Conservation (phyloP, 1,140 invertebrate genomes). For the Telenomus remus region DNA sequence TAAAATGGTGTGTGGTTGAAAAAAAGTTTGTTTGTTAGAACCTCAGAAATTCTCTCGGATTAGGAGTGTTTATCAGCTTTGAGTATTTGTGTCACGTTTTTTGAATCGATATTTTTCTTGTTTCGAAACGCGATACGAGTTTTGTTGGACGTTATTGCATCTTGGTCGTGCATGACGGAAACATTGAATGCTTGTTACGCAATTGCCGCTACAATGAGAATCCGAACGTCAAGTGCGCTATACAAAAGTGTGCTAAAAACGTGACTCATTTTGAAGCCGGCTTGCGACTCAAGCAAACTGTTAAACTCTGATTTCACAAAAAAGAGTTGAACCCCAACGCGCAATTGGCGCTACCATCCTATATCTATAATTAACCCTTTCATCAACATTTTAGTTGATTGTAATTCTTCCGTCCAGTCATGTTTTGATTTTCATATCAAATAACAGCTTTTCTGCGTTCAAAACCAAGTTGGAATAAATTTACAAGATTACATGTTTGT, state of each 20-base stretch:
- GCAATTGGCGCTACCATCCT: conserved; percentile 9
- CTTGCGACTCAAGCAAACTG: conserved; percentile 36
- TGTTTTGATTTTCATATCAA: too few relatives aligned
- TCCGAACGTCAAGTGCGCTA: conserved; percentile 36
- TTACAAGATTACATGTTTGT: too few relatives aligned
- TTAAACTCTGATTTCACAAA: conserved; percentile 27
- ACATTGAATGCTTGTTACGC: conserved; percentile 40
- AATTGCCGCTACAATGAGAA: conserved; percentile 29
- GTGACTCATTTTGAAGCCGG: conserved; percentile 27
- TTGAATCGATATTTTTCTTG: conserved; percentile 10
- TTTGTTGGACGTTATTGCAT: conserved; percentile 26
- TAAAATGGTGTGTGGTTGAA: too few relatives aligned
- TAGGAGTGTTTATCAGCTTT: background rate
- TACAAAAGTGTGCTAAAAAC: conserved; percentile 25
- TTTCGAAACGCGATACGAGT: conserved; percentile 14
- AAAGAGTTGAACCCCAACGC: too few relatives aligned
- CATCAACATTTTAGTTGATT: too few relatives aligned
- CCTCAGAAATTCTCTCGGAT: too few relatives aligned
- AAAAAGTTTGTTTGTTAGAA: too few relatives aligned
- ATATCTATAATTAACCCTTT: background rate
- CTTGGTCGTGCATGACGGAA: conserved; percentile 43
- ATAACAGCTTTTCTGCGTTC: too few relatives aligned
- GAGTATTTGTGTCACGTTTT: conserved; percentile 28
- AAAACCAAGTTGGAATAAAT: too few relatives aligned
- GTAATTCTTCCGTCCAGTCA: too few relatives aligned